Evolutionary conservation across 2,888 invertebrate genomes (phyloP), one percentile per base, ranked within the genome.

Genomic region (Lepetodrilus schrolli): DNA sequence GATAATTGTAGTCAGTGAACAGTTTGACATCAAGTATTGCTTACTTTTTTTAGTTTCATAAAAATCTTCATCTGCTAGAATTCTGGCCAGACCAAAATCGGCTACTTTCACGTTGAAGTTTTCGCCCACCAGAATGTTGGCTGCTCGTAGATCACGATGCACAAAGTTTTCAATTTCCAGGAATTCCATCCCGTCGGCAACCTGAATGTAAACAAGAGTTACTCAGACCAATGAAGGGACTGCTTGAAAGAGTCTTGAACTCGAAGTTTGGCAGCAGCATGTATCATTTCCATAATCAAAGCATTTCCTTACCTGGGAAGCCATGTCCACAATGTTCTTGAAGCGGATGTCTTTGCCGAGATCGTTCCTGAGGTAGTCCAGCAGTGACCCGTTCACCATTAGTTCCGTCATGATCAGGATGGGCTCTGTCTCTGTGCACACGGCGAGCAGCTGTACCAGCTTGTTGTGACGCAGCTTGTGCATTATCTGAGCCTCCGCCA

Each of bases 301-400:
- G 26, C 10, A 58, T 21, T 5, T 17, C 43, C 79, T 65, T 80
- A 93, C 93, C 93, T 99, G 99, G n/a, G 97, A 96, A 47, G 97
- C 96, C 85, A 99, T 95, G 90, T 99, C 98, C 78, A 99, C 94
- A 81, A 99, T 93, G 10, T 79, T 70, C 13, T 74, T 77, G 88
- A 98, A 95, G 82, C 95, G 95, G 84, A 98, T 93, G 87, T 93
- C 93, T 87, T 94, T 95, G 0, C 97, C 97, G 88, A 96, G 96
- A 72, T 88, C 88, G 88, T 96, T 96, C 78, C 98, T 93, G 51
- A 98, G 92, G 91, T 96, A 97, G 87, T 98, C 97, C 70, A 99
- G 92, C 71, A 99, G 92, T 78, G 97, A 96, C 38, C 99, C 99
- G 91, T 98, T 96, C 87, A 94, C 94, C 99, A 99, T 99, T 91